Base-by-base conservation (phyloP, 2,888 invertebrate genomes). In the Notodonta ziczac region DNA sequence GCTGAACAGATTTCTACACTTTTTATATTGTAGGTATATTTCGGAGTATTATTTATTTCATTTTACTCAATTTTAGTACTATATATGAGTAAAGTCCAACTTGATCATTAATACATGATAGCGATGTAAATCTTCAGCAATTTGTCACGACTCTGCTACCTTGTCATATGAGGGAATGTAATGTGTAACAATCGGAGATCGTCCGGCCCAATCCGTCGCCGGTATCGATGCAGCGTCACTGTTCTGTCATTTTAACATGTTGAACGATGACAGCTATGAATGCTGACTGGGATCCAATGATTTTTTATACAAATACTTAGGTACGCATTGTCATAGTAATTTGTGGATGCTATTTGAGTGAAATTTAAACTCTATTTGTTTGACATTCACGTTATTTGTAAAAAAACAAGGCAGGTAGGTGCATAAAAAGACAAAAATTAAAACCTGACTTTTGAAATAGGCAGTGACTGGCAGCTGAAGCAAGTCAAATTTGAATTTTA, bases 141-240 rank as follows among this genome's bases (percentile, higher is more conserved):
- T 86, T 85, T 85, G 83, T 86, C 87, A 85, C 81, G 74, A 74
- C 60, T 65, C 61, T 68, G 77, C 78, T 81, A 84, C 83, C 84
- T 80, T 83, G 82, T 84, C 84, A 76, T 76, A 80, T 82, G 78
- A 78, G 74, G 74, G 72, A 80, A 81, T 78, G 80, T 85, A 82
- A 83, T 83, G 74, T 73, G 73, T 78, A 77, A 81, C 78, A 79
- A 82, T 78, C 80, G 67, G 77, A 78, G 81, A 81, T 80, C 70
- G 74, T 70, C 78, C 78, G 64, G 72, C 70, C 65, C 81, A 78
- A 88, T 90, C 84, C 80, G 83, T 88, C 87, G 69, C 60, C 63
- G 65, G 57, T 88, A 90, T 91, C 90, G 87, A 87, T 89, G 78
- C 67, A 60, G 70, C 68, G 89, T 90, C 89, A 73, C 79, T 88